Evolutionary conservation across 2,797 vertebrate genomes (phyloP).

Genomic region (Ceryle rudis): DNA sequence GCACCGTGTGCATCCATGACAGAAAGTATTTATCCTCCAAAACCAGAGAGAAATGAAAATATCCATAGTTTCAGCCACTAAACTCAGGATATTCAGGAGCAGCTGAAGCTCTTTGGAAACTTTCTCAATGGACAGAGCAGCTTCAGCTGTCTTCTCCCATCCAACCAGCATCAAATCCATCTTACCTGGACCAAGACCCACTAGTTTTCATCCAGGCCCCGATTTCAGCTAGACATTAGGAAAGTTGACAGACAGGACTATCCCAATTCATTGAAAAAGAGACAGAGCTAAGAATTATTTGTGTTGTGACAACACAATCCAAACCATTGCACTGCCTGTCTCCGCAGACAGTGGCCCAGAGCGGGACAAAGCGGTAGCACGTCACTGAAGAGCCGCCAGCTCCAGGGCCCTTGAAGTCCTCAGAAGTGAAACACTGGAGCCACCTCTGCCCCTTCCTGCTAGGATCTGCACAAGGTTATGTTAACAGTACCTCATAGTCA

Average conservation of each 20-base stretch:
- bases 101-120: background rate
- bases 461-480: background rate
- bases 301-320: background rate
- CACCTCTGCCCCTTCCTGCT: background rate
- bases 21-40: background rate
- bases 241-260: conserved; percentile 1
- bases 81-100: background rate
- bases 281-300: conserved; percentile 29
- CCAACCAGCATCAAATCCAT: background rate
- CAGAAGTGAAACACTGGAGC: background rate
- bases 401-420: background rate
- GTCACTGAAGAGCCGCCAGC: background rate
- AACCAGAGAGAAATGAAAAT: background rate
- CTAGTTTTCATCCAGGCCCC: conserved; percentile 25
- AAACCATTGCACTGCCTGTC: background rate
- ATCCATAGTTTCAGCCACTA: background rate
- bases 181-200: conserved; percentile 34
- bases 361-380: background rate
- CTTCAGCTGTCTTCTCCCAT: background rate
- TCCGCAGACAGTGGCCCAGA: background rate
- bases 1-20: background rate
- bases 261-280: conserved; percentile 15
- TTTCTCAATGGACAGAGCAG: background rate
- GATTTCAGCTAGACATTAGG: conserved; percentile 39
- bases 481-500: background rate